Conservation (phyloP, 92 coral and sea anemone species). For the Zoanthus solanderi region DNA sequence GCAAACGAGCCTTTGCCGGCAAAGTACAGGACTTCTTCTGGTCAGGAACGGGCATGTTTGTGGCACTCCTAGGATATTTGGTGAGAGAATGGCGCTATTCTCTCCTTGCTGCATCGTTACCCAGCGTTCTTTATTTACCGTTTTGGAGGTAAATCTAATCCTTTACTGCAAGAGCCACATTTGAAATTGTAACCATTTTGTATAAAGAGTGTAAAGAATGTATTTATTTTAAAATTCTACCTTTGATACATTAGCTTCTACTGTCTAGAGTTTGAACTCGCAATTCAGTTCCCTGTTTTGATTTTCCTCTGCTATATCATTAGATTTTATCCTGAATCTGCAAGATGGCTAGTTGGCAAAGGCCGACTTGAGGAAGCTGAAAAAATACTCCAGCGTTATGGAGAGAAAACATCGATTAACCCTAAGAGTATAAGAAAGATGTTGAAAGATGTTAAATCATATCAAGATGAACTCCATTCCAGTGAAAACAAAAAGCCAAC, state of each 20-base stretch:
- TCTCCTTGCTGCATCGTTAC: constrained; percentile 31
- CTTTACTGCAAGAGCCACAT: background rate
- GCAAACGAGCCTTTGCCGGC: constrained; percentile 35
- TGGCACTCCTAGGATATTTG: constrained; percentile 22
- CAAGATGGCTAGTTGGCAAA: constrained; percentile 10
- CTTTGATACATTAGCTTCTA: background rate
- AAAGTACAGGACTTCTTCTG: constrained; percentile 33
- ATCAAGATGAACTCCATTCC: constrained; percentile 36
- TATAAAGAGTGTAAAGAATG: background rate
- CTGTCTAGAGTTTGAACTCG: background rate
- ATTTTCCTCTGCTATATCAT: background rate
- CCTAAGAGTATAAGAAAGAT: constrained; percentile 52
- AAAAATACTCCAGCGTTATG: background rate
- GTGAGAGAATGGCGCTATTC: constrained; percentile 41
- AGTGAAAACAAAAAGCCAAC: constrained; percentile 53
- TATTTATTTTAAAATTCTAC: background rate
- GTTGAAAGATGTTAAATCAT: constrained; percentile 72
- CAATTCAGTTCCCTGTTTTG: background rate
- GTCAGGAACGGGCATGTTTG: constrained; percentile 31
- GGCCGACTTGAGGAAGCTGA: constrained; percentile 2
- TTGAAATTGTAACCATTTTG: background rate
- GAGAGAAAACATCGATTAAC: background rate
- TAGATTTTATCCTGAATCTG: constrained; percentile 17
- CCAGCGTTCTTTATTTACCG: constrained; percentile 12
- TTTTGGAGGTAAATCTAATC: constrained; percentile 33